These are phyloP conservation scores for Gallirallus australis DNA, from an alignment of 2,797 vertebrate species.

Conservation along the genomic window DNA sequence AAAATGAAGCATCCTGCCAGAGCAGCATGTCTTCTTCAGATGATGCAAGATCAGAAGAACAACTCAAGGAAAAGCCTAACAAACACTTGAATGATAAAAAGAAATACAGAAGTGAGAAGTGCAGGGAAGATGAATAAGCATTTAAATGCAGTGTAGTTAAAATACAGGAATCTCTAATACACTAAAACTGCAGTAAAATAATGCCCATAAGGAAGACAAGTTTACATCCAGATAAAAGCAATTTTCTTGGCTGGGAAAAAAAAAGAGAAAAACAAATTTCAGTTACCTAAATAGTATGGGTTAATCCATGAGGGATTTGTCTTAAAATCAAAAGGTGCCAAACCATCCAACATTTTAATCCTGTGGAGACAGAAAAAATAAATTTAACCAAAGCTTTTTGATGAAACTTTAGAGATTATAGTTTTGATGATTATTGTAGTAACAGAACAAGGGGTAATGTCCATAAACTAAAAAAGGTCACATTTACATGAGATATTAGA, in stretches of 20 bases:
- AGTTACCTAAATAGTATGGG: conserved; percentile 89
- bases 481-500: too few relatives aligned
- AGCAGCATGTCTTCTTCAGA: neutral
- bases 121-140: neutral
- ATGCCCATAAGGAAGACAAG: neutral
- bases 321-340: conserved; percentile 91
- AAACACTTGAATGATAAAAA: neutral
- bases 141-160: neutral
- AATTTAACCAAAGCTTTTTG: neutral
- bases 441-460: too few relatives aligned
- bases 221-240: neutral
- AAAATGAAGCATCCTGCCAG: neutral
- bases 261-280: neutral
- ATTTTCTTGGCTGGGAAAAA: neutral
- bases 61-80: neutral
- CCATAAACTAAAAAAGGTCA: too few relatives aligned
- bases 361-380: conserved; percentile 71
- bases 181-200: neutral
- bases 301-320: conserved; percentile 89
- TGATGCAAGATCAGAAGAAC: conserved; percentile 5
- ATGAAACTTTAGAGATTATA: neutral
- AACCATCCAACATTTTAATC: conserved; percentile 86
- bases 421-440: too few relatives aligned
- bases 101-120: neutral
- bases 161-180: neutral